Evolutionary conservation across 2,113 vertebrate genomes (phyloP).

Genomic region (Syngnathus typhle): DNA sequence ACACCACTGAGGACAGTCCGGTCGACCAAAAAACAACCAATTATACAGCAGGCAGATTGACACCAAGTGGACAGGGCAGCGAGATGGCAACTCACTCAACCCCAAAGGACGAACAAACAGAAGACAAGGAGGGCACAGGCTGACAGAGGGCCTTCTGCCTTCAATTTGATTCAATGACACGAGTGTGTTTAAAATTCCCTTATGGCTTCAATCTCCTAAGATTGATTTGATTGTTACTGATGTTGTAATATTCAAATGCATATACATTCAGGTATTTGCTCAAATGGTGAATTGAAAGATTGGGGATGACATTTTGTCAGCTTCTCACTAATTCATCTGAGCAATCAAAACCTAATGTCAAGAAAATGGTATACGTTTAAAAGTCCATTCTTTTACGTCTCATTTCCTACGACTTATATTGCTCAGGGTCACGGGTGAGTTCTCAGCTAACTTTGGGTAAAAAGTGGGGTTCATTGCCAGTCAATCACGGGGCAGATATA

Average conservation of each 20-base stretch:
- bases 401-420: neutral
- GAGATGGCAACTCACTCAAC: constrained; percentile 48
- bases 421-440: neutral
- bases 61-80: constrained; percentile 55
- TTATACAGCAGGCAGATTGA: constrained; percentile 71
- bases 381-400: neutral
- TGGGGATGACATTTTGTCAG: neutral
- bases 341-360: neutral
- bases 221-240: neutral
- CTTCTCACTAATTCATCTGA: neutral
- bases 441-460: neutral
- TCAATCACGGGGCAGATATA: neutral
- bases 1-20: constrained; percentile 53
- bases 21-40: constrained; percentile 66
- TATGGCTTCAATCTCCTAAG: neutral
- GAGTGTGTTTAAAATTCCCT: neutral
- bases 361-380: neutral
- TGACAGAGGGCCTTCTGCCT: constrained; percentile 44
- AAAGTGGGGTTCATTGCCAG: neutral
- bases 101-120: constrained; percentile 63
- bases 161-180: neutral
- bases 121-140: constrained; percentile 53
- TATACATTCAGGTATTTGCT: neutral
- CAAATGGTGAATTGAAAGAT: neutral
- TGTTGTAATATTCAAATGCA: neutral